Evolutionary conservation across 2,797 vertebrate genomes (phyloP).

Genomic region (Ctenopoma kingsleyae): DNA sequence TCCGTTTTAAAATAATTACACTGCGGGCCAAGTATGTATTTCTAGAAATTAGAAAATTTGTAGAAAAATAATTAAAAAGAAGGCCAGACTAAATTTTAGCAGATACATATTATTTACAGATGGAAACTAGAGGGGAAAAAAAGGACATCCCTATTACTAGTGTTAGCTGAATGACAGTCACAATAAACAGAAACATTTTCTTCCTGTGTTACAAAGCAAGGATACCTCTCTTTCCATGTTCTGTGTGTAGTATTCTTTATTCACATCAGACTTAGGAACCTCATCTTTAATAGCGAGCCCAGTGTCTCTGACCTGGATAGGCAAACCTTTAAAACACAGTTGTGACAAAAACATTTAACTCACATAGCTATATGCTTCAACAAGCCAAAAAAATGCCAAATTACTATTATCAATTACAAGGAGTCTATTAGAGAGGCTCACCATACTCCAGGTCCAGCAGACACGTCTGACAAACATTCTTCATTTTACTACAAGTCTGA

Average conservation of each 20-base stretch:
- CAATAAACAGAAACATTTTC: neutral
- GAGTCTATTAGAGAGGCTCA: conserved; percentile 66
- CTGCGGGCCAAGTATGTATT: neutral
- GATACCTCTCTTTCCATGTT: conserved; percentile 98
- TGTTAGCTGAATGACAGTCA: neutral
- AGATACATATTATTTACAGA: neutral
- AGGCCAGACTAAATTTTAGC: neutral
- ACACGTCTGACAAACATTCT: conserved; percentile 98
- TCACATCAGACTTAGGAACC: conserved; percentile 96
- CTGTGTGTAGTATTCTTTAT: conserved; percentile 99
- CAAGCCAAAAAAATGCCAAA: neutral
- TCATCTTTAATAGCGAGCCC: conserved; percentile 96
- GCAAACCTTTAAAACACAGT: conserved; percentile 87
- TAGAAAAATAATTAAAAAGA: neutral
- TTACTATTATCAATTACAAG: neutral
- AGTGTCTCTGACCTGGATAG: conserved; percentile 97
- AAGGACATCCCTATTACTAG: neutral
- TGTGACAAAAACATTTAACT: neutral
- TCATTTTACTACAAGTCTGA: conserved; percentile 99
- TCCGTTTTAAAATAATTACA: neutral
- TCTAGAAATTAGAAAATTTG: too few species aligned
- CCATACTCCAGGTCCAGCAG: conserved; percentile 96
- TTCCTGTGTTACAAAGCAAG: neutral
- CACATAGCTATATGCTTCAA: neutral
- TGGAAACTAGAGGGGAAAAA: neutral